phyloP scores from a whole-genome alignment of 2,113 vertebrate species.

The Bubo blakistoni region DNA sequence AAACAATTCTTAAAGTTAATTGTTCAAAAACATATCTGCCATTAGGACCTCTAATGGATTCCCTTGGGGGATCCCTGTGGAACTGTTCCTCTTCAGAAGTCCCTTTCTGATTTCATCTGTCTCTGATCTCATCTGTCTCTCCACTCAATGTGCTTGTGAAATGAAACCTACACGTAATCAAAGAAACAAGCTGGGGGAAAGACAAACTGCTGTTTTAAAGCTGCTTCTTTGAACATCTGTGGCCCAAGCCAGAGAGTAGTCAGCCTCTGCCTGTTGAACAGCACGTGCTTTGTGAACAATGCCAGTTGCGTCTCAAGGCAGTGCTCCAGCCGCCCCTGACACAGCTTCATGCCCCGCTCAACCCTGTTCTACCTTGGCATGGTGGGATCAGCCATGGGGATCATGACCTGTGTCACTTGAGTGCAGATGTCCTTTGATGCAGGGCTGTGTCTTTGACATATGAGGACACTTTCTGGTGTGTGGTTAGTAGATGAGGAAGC shows the following conservation, averaged over 20 bases:
- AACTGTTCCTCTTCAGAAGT: background rate
- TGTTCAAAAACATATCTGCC: background rate
- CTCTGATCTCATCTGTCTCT: background rate
- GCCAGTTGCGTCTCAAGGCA: background rate
- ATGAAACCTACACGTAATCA: background rate
- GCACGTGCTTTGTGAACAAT: rapidly evolving
- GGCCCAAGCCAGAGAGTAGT: background rate
- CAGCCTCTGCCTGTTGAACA: background rate
- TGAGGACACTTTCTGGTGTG: background rate
- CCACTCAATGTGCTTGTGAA: background rate
- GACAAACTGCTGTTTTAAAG: background rate
- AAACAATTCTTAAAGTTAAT: background rate
- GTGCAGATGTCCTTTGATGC: background rate
- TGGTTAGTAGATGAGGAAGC: background rate
- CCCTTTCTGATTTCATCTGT: background rate
- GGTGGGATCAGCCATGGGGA: background rate
- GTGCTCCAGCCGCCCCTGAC: background rate
- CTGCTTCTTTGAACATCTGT: background rate
- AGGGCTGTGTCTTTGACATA: background rate
- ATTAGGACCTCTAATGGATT: background rate
- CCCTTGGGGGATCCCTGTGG: background rate
- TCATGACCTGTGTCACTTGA: no score
- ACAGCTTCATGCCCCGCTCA: background rate
- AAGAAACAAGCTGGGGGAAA: background rate
- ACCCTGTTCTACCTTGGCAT: no score